Evolutionary conservation across 2,888 invertebrate species (phyloP).

Genomic region (Cheilosia variabilis): DNA sequence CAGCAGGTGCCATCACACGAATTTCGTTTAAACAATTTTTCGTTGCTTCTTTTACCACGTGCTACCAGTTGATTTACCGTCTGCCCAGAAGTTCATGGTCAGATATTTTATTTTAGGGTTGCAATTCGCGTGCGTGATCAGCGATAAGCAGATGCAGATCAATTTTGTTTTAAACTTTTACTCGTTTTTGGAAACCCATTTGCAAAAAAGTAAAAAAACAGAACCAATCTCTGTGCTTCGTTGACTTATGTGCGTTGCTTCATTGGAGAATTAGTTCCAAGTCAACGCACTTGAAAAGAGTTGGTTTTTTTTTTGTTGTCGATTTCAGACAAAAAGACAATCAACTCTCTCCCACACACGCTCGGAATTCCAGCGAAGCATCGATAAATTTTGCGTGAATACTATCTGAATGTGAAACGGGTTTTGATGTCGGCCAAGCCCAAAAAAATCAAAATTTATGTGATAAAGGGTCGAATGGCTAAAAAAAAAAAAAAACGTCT

Average conservation of each 20-base stretch:
- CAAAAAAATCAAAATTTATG: conserved; percentile 37
- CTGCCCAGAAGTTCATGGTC: conserved; percentile 38
- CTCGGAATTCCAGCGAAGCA: conserved; percentile 51
- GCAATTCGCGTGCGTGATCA: conserved; percentile 12
- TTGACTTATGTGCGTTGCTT: too few relatives aligned
- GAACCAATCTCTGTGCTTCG: conserved; percentile 1
- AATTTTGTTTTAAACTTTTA: not conserved
- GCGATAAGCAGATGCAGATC: not conserved
- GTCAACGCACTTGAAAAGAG: not conserved
- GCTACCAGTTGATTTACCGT: conserved; percentile 33
- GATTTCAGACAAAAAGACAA: conserved; percentile 1
- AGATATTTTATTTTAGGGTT: conserved; percentile 13
- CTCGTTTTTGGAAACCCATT: conserved; percentile 4
- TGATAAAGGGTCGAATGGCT: conserved; percentile 13
- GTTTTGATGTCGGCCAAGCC: conserved; percentile 49
- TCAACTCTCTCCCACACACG: conserved; percentile 45
- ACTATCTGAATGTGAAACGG: conserved; percentile 28
- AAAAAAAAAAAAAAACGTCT: conserved; percentile 1
- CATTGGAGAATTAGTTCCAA: too few relatives aligned
- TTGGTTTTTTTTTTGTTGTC: not conserved
- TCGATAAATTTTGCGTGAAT: conserved; percentile 53
- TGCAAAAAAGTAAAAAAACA: not conserved
- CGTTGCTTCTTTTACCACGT: conserved; percentile 4
- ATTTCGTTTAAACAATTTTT: conserved; percentile 5
- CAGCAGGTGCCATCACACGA: conserved; percentile 32